A percentile compares a stretch with the other conserved stretches of the same genome.
These are phyloP conservation scores for Lasioglossum oenotherae DNA, from an alignment of 2,888 invertebrate species.

Conservation along the genomic window DNA sequence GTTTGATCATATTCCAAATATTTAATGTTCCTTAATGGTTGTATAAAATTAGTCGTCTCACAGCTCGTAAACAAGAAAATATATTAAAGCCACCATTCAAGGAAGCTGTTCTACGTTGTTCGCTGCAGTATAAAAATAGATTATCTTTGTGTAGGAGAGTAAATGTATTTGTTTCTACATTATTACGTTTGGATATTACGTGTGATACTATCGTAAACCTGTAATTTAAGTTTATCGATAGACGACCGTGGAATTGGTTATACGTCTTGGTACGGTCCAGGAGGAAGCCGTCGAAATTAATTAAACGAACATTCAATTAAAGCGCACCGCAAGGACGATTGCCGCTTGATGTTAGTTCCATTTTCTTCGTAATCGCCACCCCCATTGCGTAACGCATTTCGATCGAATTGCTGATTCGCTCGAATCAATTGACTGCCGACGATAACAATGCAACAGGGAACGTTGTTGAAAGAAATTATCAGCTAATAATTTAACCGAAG, in stretches of 20 bases:
- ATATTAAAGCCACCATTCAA: background rate
- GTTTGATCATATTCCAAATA: background rate
- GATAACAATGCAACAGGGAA: background rate
- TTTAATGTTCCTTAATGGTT: background rate
- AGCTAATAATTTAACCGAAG: background rate
- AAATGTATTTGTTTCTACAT: background rate
- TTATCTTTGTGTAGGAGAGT: background rate
- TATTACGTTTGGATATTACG: background rate
- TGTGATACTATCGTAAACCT: background rate
- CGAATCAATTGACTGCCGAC: background rate
- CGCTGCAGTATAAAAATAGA: background rate
- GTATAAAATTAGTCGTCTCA: background rate
- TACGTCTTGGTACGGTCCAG: background rate
- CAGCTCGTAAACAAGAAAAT: background rate
- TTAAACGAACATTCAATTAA: conserved; percentile 54
- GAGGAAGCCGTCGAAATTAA: conserved; percentile 54
- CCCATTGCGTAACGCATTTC: conserved; percentile 31
- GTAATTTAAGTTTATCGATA: background rate
- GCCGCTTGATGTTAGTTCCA: conserved; percentile 15
- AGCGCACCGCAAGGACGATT: conserved; percentile 26
- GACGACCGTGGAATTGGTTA: background rate
- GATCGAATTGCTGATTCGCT: background rate
- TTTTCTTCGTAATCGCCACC: conserved; percentile 24
- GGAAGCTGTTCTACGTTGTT: background rate
- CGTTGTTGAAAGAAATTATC: background rate